Percentiles rank a stretch among this genome's conserved stretches.
Conservation (phyloP, 2,797 vertebrate species). For the Austrolebias charrua region DNA sequence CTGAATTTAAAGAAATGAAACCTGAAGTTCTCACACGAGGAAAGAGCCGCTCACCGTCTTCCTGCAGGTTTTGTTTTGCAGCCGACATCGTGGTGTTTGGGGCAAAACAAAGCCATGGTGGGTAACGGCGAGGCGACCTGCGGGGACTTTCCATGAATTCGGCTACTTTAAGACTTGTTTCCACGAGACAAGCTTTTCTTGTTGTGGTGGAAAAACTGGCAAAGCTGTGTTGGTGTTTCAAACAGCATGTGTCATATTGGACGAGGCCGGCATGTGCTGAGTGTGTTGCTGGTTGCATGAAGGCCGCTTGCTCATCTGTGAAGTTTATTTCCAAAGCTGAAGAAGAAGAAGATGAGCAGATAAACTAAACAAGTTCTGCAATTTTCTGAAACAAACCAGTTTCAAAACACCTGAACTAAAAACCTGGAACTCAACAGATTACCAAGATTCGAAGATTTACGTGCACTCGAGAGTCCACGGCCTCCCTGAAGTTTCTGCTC, state of each 20-base stretch:
- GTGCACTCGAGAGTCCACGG: too few relatives aligned
- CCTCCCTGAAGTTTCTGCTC: too few relatives aligned
- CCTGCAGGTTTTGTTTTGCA: conserved; percentile 28
- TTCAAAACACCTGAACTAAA: not conserved
- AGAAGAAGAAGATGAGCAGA: not conserved
- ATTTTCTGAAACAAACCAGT: too few relatives aligned
- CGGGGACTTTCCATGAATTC: conserved; percentile 71
- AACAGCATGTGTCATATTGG: conserved; percentile 76
- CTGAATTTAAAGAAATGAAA: conserved; percentile 23
- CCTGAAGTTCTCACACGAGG: conserved; percentile 22
- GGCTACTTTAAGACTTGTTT: conserved; percentile 65
- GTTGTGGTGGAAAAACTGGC: conserved; percentile 68
- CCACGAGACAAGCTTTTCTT: conserved; percentile 54
- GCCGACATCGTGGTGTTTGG: conserved; percentile 54
- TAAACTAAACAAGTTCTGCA: too few relatives aligned
- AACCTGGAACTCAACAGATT: too few relatives aligned
- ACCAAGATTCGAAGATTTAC: too few relatives aligned
- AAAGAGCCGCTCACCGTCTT: not conserved
- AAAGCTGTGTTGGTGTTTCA: conserved; percentile 72
- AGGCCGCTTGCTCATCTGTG: conserved; percentile 24
- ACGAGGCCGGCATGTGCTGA: conserved; percentile 38
- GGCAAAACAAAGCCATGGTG: conserved; percentile 59
- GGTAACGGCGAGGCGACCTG: conserved; percentile 18
- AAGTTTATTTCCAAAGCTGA: conserved; percentile 34
- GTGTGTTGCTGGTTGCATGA: conserved; percentile 24